Evolutionary conservation across 2,113 vertebrate species (phyloP).

Genomic region (Cebidichthys violaceus): DNA sequence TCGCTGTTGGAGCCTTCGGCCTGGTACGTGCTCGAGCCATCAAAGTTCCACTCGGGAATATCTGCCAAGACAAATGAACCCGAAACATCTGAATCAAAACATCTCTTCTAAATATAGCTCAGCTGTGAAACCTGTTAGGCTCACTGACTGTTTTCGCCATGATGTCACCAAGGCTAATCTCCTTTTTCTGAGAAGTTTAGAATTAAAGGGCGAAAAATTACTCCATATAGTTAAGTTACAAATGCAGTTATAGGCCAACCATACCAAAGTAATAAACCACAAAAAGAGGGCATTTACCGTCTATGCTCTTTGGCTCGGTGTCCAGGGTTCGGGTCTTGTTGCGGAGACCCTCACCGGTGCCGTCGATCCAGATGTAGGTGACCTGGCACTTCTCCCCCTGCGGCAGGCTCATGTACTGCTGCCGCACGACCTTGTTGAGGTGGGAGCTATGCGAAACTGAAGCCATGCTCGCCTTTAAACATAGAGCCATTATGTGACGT

Average conservation of each 20-base stretch:
- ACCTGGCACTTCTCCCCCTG: slow-evolving; percentile 81
- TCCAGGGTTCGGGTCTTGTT: slow-evolving; percentile 83
- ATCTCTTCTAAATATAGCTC: slow-evolving; percentile 18
- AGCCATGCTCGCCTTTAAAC: slow-evolving; percentile 59
- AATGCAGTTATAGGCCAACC: neutral
- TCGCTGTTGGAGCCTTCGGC: slow-evolving; percentile 88
- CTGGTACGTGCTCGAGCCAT: slow-evolving; percentile 85
- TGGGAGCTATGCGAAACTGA: slow-evolving; percentile 49
- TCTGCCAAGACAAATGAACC: slow-evolving; percentile 67
- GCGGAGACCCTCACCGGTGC: slow-evolving; percentile 83
- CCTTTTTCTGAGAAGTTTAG: neutral
- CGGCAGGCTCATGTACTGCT: slow-evolving; percentile 84
- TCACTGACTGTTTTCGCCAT: neutral
- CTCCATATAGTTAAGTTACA: neutral
- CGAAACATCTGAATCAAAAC: slow-evolving; percentile 60
- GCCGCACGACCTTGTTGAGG: slow-evolving; percentile 68
- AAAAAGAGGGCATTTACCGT: slow-evolving; percentile 40
- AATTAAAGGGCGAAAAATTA: neutral
- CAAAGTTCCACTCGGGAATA: slow-evolving; percentile 88
- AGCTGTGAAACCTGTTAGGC: neutral
- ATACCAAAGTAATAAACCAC: neutral
- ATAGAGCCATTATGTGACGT: neutral
- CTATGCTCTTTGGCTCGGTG: slow-evolving; percentile 73
- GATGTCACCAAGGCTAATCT: neutral
- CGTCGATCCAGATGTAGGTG: slow-evolving; percentile 89